Base-by-base conservation (phyloP, 2,797 vertebrate species). In the Sebastes vulpes region DNA sequence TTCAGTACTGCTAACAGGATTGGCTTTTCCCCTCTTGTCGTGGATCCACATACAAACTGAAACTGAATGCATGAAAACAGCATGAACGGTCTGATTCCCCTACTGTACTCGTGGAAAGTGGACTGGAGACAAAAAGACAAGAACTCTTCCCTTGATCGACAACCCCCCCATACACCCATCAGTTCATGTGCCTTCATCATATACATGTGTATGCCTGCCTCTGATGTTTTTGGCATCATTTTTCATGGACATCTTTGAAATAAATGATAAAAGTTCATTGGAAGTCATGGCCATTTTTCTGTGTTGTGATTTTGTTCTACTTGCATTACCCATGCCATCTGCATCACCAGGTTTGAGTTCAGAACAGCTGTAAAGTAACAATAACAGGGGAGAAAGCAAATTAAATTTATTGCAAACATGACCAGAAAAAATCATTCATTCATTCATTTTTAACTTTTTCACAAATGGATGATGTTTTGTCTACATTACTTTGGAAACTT, bases 131-230 rank as follows among this genome's bases (percentile, higher is more conserved):
- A 9, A 32, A 80, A 57, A 65, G 50, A 53, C 38, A 71, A 32
- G 70, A 72, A 52, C 20, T 56, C n/a, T 57, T 67, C 28, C 61
- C 63, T 66, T 70, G 31, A 50, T 65, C 12, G 16, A 57, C 31
- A 78, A 54, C 54, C 50, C 59, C 59, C 42, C 63, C 72, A 35
- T 54, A 59, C 74, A 75, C 59, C 65, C 81, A 89, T 93, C 77
- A 72, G 78, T 92, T 93, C 82, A 92, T 92, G 97, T 98, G 98
- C 97, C 98, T 98, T 96, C 97, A 97, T 97, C 92, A 69, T 91
- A 95, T 95, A 82, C 88, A 85, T 91, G 84, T 93, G 95, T 97
- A 94, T 97, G 90, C 90, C 80, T 93, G 90, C 88, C 76, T 86
- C 70, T 87, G 87, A 81, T 86, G 89, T 79, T 80, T 91, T 86